Evolutionary conservation across 2,113 vertebrate species (phyloP), one percentile per base, ranked within the genome.

Genomic region (Varanus salvator): DNA sequence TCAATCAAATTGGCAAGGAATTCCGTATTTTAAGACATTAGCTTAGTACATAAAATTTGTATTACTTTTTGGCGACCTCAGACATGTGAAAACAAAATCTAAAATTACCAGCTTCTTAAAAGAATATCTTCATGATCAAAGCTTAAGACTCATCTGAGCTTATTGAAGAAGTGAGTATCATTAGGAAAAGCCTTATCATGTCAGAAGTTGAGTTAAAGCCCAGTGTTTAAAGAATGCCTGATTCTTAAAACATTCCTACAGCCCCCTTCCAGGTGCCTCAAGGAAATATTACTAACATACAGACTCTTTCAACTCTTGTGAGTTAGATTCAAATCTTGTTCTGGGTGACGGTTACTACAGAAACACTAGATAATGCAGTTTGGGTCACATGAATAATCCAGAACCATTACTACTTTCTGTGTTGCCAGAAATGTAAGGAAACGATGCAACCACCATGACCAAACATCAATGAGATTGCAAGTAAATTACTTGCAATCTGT

Each of bases 71-170:
- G 93, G 89, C 85, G 94, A 66, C 91, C 86, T 90, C 92, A 96
- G 93, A 95, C 92, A 92, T 92, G 95, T 12, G 96, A 94, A 96
- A 96, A 96, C 95, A 96, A 96, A 92, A 88, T 77, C 81, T 64
- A 90, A 96, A 95, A 94, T 95, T 0, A 96, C 93, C 95, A 96
- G 94, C 95, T 92, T 89, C 92, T 90, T 96, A 96, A 94, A 96
- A 95, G 96, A 93, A 95, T 84, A 91, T 92, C 89, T 95, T 31
- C 60, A 75, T 94, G 95, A 97, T 97, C 96, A 97, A 97, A 97
- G 97, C 75, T 72, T 80, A 25, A 74, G 52, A 87, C 44, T 95
- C 94, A 92, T 86, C 86, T 93, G 89, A 50, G 7, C 74, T 90
- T 92, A 1, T 11, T 54, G 34, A 80, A 74, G 86, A 95, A 92